Evolutionary conservation across 1,140 invertebrate genomes (phyloP), one percentile per base, ranked within the genome.

Genomic region (Apolygus lucorum): DNA sequence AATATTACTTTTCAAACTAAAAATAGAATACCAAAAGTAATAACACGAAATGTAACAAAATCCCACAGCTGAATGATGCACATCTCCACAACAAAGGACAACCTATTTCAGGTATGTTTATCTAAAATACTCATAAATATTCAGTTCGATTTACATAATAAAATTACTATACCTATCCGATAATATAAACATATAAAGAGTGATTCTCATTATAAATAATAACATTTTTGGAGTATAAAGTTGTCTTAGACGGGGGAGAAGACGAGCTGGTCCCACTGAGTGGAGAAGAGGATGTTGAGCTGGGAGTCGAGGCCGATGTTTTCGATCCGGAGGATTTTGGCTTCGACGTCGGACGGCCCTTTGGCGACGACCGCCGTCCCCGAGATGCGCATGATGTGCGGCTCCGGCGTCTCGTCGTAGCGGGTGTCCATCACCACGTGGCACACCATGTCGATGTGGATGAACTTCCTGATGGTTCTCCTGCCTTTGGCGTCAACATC

Each of bases 281-380:
- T 82, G 0, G 83, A 81, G 75, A 87, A 87, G 25, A 87, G 75
- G 65, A 86, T 76, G 74, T 86, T 86, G 25, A 88, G 76, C 74
- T 87, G 84, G 0, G 86, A 87, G 73, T 87, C 85, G 52, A 88
- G 77, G 74, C 86, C 87, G 42, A 88, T 83, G 73, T 86, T 84
- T 75, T 83, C 84, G 4, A 88, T 82, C 74, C 82, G 81, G 11
- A 84, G 74, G 0, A 88, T 76, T 62, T 80, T 79, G 1, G 86
- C 84, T 63, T 75, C 74, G 14, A 78, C 73, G 64, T 78, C 27
- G 13, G 79, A n/a, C 0, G 84, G 81, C 25, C 82, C 80, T 73
- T 85, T 86, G n/a, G 82, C 79, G 0, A 87, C 79, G 1, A 87
- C 76, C 0, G 86, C 87, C 2, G 85, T 83, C 42, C 87, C 87